Evolutionary conservation across 2,888 invertebrate genomes (phyloP).

Genomic region (Sepiola atlantica): DNA sequence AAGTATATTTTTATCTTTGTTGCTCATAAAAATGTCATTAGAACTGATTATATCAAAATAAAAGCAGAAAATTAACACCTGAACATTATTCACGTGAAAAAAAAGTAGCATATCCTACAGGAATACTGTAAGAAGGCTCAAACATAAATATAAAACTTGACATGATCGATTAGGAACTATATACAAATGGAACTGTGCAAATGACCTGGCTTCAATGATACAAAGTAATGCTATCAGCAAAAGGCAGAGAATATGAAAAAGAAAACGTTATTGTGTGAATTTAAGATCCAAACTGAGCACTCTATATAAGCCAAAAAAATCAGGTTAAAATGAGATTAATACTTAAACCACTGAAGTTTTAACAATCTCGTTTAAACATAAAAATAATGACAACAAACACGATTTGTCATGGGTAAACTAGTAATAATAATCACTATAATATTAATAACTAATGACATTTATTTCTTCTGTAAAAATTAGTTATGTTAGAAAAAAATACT

Average conservation of each 20-base stretch:
- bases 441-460: neutral
- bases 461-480: neutral
- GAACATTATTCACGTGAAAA: neutral
- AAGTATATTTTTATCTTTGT: neutral
- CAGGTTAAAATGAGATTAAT: too few species aligned
- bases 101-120: neutral
- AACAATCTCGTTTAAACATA: too few species aligned
- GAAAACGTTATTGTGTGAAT: neutral
- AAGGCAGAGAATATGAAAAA: neutral
- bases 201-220: neutral
- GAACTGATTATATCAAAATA: neutral
- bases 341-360: too few species aligned
- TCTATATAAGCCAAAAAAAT: neutral
- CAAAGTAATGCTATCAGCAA: neutral
- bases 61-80: neutral
- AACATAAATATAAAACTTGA: neutral
- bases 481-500: neutral
- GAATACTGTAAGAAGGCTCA: neutral
- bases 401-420: neutral
- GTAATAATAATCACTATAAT: neutral
- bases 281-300: neutral
- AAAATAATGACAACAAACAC: too few species aligned
- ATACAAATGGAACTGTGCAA: neutral
- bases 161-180: neutral
- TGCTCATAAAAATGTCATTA: neutral